phyloP scores from a whole-genome alignment of 2,888 invertebrate species.

The Julus scandinavius region DNA sequence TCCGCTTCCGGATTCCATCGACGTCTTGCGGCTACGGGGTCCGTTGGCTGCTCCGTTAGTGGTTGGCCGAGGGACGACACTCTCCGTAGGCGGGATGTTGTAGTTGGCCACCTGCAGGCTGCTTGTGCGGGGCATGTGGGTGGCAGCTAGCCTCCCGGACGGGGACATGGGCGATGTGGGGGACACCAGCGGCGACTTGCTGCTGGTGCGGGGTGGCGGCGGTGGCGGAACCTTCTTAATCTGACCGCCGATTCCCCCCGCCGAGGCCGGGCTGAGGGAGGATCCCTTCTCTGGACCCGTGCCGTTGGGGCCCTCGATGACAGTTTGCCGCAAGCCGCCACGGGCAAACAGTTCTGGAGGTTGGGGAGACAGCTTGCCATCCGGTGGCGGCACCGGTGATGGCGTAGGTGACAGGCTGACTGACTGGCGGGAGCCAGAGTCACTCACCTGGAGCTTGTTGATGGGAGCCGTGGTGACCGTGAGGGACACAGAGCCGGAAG shows the following conservation, averaged over 20 bases:
- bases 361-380: constrained; percentile 56
- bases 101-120: constrained; percentile 49
- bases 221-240: constrained; percentile 77
- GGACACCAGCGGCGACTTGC: constrained; percentile 86
- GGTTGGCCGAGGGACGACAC: constrained; percentile 68
- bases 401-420: constrained; percentile 59
- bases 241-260: constrained; percentile 64
- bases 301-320: constrained; percentile 58
- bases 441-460: constrained; percentile 68
- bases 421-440: constrained; percentile 66
- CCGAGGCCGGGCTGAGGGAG: constrained; percentile 83
- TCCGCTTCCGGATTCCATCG: constrained; percentile 61
- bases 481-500: constrained; percentile 63
- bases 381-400: constrained; percentile 59
- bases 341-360: constrained; percentile 58
- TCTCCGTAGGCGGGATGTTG: not conserved
- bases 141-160: constrained; percentile 54
- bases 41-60: constrained; percentile 58
- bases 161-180: constrained; percentile 77
- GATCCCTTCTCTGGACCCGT: constrained; percentile 69
- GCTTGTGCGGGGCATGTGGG: constrained; percentile 49
- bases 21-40: constrained; percentile 58
- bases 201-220: constrained; percentile 91
- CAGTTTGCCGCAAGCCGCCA: constrained; percentile 58
- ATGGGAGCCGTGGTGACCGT: constrained; percentile 64